A percentile compares a stretch with the other conserved stretches of the same genome.
These are phyloP conservation scores for Ranitomeya imitator DNA, from an alignment of 2,113 vertebrate genomes.

Conservation along the genomic window DNA sequence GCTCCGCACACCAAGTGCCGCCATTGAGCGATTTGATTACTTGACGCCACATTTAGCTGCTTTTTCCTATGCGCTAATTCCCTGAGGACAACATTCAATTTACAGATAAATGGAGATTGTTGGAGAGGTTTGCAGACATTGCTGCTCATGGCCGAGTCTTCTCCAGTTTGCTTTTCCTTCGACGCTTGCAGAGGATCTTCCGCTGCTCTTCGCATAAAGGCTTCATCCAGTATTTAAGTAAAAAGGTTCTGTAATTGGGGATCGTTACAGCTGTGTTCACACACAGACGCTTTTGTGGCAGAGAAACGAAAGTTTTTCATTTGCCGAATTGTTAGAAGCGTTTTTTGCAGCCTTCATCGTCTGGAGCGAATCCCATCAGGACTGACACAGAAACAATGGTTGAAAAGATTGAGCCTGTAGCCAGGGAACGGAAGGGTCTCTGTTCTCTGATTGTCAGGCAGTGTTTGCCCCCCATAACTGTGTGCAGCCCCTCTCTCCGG, in stretches of 20 bases:
- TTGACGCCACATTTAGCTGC: conserved; percentile 33
- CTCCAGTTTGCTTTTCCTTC: background rate
- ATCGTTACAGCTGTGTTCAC: too few relatives aligned
- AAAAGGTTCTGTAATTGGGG: background rate
- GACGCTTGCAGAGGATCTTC: background rate
- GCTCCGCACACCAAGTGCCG: conserved; percentile 39
- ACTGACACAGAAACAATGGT: too few relatives aligned
- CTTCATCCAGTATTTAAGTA: background rate
- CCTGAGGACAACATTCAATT: conserved; percentile 33
- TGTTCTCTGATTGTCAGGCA: too few relatives aligned
- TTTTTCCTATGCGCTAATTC: conserved; percentile 19
- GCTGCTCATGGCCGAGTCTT: background rate
- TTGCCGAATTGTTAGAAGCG: too few relatives aligned
- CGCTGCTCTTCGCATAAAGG: background rate
- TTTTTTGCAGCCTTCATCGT: too few relatives aligned
- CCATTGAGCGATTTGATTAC: conserved; percentile 51
- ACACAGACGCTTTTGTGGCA: too few relatives aligned
- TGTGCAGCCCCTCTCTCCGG: too few relatives aligned
- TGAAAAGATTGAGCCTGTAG: too few relatives aligned
- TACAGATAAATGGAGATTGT: conserved; percentile 48
- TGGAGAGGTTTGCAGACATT: conserved; percentile 24
- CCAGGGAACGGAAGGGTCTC: too few relatives aligned
- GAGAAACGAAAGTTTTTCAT: too few relatives aligned
- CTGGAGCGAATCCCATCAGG: too few relatives aligned
- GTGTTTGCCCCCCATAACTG: too few relatives aligned